These are phyloP conservation scores for Drosophila crucigera DNA, from an alignment of 2,888 invertebrate genomes.

Conservation along the genomic window DNA sequence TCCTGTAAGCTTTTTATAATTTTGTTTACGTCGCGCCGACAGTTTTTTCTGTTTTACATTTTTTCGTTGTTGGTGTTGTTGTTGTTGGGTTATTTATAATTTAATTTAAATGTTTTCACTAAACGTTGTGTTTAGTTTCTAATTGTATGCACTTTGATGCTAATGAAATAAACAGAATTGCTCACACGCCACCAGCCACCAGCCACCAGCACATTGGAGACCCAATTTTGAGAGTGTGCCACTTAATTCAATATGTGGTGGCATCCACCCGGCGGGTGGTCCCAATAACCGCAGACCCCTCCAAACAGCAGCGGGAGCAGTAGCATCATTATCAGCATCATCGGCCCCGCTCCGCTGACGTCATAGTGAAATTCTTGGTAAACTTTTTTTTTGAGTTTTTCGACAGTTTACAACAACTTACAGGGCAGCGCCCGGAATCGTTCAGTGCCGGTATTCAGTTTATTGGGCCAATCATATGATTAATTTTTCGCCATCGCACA, in stretches of 20 bases:
- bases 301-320: constrained; percentile 11
- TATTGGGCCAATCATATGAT: constrained; percentile 78
- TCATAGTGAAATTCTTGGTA: constrained; percentile 59
- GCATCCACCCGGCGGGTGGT: constrained; percentile 43
- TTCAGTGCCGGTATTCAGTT: constrained; percentile 37
- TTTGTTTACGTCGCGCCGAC: constrained; percentile 60
- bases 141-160: constrained; percentile 74
- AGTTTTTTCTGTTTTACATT: constrained; percentile 11
- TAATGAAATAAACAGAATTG: constrained; percentile 65
- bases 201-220: constrained; percentile 46
- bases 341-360: constrained; percentile 48
- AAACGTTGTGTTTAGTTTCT: constrained; percentile 68
- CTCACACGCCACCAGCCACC: constrained; percentile 19
- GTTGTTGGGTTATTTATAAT: constrained; percentile 58
- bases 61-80: not conserved
- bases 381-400: constrained; percentile 55
- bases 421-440: constrained; percentile 28
- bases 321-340: constrained; percentile 39
- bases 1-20: constrained; percentile 62
- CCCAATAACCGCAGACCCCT: not conserved
- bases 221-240: constrained; percentile 72
- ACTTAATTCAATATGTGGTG: constrained; percentile 58
- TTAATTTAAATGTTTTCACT: constrained; percentile 56
- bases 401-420: constrained; percentile 64
- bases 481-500: constrained; percentile 59